These are phyloP conservation scores for Drosophila dunni DNA, from an alignment of 1,140 invertebrate species.

Conservation along the genomic window DNA sequence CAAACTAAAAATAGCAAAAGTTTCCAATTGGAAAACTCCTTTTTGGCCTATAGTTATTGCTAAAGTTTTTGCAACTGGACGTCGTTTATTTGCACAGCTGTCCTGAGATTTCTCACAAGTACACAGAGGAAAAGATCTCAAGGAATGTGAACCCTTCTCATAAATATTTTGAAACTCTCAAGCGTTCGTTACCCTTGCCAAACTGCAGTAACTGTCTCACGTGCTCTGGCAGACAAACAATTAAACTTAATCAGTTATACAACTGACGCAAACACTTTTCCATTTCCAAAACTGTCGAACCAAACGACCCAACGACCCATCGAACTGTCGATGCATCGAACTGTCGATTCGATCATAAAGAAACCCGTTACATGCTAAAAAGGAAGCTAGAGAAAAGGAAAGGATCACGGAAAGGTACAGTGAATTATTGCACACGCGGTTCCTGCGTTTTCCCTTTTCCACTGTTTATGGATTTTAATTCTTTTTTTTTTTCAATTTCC, in stretches of 20 bases:
- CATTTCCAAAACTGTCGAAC: slow-evolving; percentile 34
- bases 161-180: slow-evolving; percentile 50
- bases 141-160: slow-evolving; percentile 23
- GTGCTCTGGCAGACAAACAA: slow-evolving; percentile 49
- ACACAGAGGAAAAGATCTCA: slow-evolving; percentile 14
- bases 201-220: slow-evolving; percentile 1
- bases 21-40: slow-evolving; percentile 24
- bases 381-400: not conserved
- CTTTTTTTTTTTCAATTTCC: slow-evolving; percentile 27
- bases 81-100: slow-evolving; percentile 35
- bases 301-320: slow-evolving; percentile 23
- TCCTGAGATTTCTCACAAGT: slow-evolving; percentile 18
- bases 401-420: slow-evolving; percentile 21
- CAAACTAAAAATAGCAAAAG: slow-evolving; percentile 50
- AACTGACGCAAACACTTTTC: slow-evolving; percentile 69
- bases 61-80: slow-evolving; percentile 13
- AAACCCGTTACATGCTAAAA: slow-evolving; percentile 61
- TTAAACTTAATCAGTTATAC: slow-evolving; percentile 64
- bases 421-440: slow-evolving; percentile 64
- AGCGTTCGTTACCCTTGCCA: slow-evolving; percentile 12
- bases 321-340: slow-evolving; percentile 34
- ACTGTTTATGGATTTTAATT: slow-evolving; percentile 61
- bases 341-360: slow-evolving; percentile 2
- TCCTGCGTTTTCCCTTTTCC: slow-evolving; percentile 43
- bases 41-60: not conserved